A percentile compares a stretch with the other conserved stretches of the same genome.
Conservation (phyloP, 2,888 invertebrate genomes). For the Monopis laevigella region DNA sequence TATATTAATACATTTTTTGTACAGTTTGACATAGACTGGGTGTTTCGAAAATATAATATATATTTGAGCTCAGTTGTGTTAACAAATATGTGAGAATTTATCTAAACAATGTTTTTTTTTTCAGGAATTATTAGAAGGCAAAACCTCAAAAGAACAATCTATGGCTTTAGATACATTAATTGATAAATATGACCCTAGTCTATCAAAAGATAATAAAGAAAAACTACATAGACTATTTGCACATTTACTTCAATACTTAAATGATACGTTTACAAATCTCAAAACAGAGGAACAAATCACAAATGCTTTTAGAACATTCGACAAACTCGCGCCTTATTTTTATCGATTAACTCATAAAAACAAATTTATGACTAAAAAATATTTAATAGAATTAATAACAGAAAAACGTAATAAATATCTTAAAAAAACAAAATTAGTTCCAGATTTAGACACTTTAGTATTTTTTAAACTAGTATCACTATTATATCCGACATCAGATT, state of each 20-base stretch:
- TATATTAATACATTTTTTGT: too few species aligned
- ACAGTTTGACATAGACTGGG: too few species aligned
- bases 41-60: too few species aligned
- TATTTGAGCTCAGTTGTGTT: too few species aligned
- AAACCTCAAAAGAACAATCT: conserved; percentile 72
- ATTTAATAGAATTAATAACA: conserved; percentile 74
- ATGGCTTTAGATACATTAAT: conserved; percentile 82
- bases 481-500: conserved; percentile 91
- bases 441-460: conserved; percentile 75
- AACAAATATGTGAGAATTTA: conserved; percentile 11
- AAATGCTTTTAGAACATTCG: conserved; percentile 68
- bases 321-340: conserved; percentile 64
- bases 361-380: conserved; percentile 72
- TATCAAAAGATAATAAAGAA: conserved; percentile 81
- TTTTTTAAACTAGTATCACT: conserved; percentile 84
- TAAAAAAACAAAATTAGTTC: conserved; percentile 67
- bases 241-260: conserved; percentile 79
- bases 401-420: conserved; percentile 75
- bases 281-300: conserved; percentile 44
- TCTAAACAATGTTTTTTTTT: conserved; percentile 29
- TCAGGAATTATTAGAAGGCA: conserved; percentile 67
- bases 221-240: conserved; percentile 78
- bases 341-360: conserved; percentile 78
- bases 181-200: conserved; percentile 86
- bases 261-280: conserved; percentile 67